phyloP scores from a whole-genome alignment of 2,888 invertebrate genomes.

The Noctua comes region DNA sequence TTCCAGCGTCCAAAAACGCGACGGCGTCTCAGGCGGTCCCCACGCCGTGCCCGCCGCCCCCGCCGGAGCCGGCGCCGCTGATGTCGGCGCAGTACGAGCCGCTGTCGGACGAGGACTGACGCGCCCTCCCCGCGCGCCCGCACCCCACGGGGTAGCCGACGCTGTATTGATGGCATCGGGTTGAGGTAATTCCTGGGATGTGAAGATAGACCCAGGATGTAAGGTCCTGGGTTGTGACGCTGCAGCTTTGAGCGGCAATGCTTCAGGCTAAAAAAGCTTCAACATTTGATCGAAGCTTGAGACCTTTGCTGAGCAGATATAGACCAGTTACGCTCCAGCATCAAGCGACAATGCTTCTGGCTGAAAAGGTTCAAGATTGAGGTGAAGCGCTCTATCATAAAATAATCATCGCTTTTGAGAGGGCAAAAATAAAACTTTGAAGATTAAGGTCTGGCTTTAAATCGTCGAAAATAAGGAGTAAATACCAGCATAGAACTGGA shows the following conservation, averaged over 20 bases:
- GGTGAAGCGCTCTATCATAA: not conserved
- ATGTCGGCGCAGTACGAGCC: constrained; percentile 98
- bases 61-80: constrained; percentile 95
- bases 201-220: not conserved
- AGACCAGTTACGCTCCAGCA: not conserved
- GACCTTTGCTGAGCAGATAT: not conserved
- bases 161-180: not conserved
- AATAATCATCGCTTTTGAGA: constrained; percentile 14
- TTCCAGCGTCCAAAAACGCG: constrained; percentile 36
- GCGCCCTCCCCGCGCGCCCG: constrained; percentile 58
- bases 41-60: constrained; percentile 83
- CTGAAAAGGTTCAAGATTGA: not conserved
- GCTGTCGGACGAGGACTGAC: constrained; percentile 97
- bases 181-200: not conserved
- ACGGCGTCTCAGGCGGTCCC: constrained; percentile 68
- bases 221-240: not conserved
- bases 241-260: not conserved
- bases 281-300: not conserved
- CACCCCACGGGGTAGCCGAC: constrained; percentile 57
- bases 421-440: not conserved
- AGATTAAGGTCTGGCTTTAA: not conserved
- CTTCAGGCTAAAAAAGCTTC: not conserved
- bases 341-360: not conserved
- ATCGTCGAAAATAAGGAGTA: constrained; percentile 15
- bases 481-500: not conserved